Conservation (phyloP, 2,888 invertebrate species). For the Ochropleura leucogaster region DNA sequence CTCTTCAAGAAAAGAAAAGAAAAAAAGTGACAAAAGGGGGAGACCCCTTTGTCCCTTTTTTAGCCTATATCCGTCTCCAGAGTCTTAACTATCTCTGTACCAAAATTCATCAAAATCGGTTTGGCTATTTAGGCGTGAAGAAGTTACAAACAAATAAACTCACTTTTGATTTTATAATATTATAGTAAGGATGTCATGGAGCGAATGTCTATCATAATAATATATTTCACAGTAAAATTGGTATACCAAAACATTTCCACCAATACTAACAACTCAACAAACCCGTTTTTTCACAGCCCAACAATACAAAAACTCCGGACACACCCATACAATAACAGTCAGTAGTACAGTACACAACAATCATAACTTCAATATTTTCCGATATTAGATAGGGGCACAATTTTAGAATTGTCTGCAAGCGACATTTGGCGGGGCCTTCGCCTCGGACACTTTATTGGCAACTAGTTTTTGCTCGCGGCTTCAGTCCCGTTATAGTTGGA, state of each 20-base stretch:
- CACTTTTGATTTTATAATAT: too few relatives aligned
- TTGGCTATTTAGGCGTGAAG: too few relatives aligned
- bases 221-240: neutral
- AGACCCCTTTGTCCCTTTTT: too few relatives aligned
- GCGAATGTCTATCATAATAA: neutral
- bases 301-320: neutral
- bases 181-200: too few relatives aligned
- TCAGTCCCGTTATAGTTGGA: neutral
- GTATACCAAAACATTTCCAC: neutral
- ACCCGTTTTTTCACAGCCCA: slow-evolving; percentile 5
- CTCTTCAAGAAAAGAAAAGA: too few relatives aligned
- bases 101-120: too few relatives aligned
- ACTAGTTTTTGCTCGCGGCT: neutral
- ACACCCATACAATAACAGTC: slow-evolving; percentile 33
- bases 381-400: slow-evolving; percentile 53
- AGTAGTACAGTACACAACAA: slow-evolving; percentile 38
- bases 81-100: too few relatives aligned
- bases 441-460: slow-evolving; percentile 68
- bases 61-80: too few relatives aligned
- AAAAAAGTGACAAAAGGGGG: too few relatives aligned
- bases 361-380: slow-evolving; percentile 42
- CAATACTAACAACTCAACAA: neutral
- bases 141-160: too few relatives aligned
- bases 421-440: slow-evolving; percentile 63
- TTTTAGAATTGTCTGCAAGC: slow-evolving; percentile 64